A percentile compares a stretch with the other conserved stretches of the same genome.
Conservation (phyloP, 2,113 vertebrate genomes). For the Myodes glareolus region DNA sequence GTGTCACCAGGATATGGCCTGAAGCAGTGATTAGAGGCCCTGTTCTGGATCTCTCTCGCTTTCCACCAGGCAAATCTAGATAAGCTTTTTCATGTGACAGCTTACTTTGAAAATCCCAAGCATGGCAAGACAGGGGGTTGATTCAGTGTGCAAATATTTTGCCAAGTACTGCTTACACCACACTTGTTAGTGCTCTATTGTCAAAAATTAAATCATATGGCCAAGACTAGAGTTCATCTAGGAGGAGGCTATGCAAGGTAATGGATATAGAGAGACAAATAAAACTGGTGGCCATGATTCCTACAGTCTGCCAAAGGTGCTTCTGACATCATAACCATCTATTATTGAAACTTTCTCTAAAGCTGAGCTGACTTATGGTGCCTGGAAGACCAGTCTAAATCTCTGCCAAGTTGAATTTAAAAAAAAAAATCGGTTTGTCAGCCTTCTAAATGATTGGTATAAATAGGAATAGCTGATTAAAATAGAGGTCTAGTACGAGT, state of each 20-base stretch:
- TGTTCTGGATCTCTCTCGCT: conserved; percentile 21
- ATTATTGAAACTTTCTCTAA: conserved; percentile 46
- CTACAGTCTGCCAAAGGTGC: conserved; percentile 11
- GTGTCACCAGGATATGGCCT: conserved; percentile 4
- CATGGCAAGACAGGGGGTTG: background rate
- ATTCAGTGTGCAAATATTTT: background rate
- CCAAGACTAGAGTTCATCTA: background rate
- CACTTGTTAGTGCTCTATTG: conserved; percentile 2
- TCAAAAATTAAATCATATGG: conserved; percentile 10
- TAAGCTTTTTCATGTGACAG: background rate
- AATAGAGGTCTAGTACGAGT: conserved; percentile 49
- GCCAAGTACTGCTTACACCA: conserved; percentile 6
- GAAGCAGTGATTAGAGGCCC: background rate
- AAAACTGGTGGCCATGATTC: conserved; percentile 17
- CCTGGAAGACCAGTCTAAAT: conserved; percentile 27
- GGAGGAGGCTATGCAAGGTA: background rate
- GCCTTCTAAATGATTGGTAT: conserved; percentile 49
- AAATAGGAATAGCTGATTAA: conserved; percentile 60
- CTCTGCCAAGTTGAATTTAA: background rate
- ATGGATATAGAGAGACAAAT: conserved; percentile 13
- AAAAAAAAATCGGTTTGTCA: conserved; percentile 38
- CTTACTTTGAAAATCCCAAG: conserved; percentile 19
- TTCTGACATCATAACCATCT: background rate
- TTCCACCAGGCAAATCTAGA: background rate
- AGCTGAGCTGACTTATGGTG: conserved; percentile 16